Evolutionary conservation across 2,113 vertebrate species (phyloP), one percentile per base, ranked within the genome.

Genomic region (Oncorhynchus clarkii): DNA sequence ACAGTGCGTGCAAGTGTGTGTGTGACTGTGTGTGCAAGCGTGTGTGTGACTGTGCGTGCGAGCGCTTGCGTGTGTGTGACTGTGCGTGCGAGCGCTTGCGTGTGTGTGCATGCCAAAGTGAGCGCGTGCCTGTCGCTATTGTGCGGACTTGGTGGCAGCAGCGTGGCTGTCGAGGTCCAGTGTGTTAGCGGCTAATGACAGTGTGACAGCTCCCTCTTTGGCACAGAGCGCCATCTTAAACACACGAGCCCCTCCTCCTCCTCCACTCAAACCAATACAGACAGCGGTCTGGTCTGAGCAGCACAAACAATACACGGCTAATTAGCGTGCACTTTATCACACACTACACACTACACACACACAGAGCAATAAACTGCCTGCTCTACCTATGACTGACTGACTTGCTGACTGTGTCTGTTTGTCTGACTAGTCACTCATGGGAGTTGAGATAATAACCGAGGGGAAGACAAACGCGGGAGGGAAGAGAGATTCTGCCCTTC

Each of bases 321-420:
- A 84, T 48, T 87, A 64, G 69, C 87, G 77, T 70, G 80, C 48
- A 57, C 0, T 0, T 0, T 65, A 77, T 79, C 76, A 54, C 65
- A 24, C 24, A 20, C 14, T 27, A 27, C 27, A 29, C 29, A 29
- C 29, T 29, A 31, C 29, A 70, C 74, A 24, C 68, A 79, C 69
- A 65, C 67, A 66, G 75, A 81, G 80, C 83, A 90, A 89, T 88
- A 88, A 90, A 87, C 87, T 89, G 78, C 74, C 86, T 88, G 84
- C 85, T 89, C 87, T 81, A 75, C 69, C 78, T 31, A 64, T 18
- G 51, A 18, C 51, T 16, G 51, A 5, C 51, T 18, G 12, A 18
- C 18, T 54, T 18, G 18, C 51, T 54, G 16, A 54, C 51, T 54
- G 51, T 54, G 16, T 16, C 51, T 5, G 49, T 16, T 4, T 16